phyloP scores from a whole-genome alignment of 1,140 invertebrate species.

The Drosophila arawakana region DNA sequence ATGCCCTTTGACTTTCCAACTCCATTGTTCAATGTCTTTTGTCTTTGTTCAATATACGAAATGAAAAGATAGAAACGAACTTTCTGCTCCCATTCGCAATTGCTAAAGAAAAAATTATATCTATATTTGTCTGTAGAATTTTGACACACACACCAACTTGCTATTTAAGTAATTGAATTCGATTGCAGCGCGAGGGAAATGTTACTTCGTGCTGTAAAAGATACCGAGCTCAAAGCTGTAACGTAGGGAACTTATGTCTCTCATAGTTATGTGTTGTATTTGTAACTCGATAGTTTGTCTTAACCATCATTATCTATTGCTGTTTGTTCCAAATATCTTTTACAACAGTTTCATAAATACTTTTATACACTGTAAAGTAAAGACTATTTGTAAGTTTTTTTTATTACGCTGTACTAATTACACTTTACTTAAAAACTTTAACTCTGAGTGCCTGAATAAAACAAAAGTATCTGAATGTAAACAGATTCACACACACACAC shows the following conservation, averaged over 20 bases:
- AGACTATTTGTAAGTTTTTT: too few relatives aligned
- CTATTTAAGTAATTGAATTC: conserved; percentile 71
- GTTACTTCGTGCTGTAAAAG: conserved; percentile 2
- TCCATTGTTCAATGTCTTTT: conserved; percentile 41
- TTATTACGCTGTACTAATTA: conserved; percentile 71
- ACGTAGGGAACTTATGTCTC: background rate
- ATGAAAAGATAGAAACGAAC: background rate
- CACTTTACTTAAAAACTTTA: conserved; percentile 68
- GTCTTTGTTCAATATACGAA: conserved; percentile 33
- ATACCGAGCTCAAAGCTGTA: background rate
- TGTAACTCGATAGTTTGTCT: background rate
- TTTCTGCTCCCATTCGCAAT: background rate
- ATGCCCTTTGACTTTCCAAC: conserved; percentile 59
- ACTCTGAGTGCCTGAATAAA: conserved; percentile 66
- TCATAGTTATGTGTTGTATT: background rate
- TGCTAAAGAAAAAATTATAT: conserved; percentile 6
- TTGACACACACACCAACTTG: conserved; percentile 32
- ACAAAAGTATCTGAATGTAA: conserved; percentile 71
- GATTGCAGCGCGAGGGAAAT: conserved; percentile 46
- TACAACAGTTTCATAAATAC: too few relatives aligned
- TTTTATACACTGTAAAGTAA: too few relatives aligned
- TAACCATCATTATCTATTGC: background rate
- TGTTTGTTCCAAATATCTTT: background rate
- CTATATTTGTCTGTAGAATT: conserved; percentile 28
- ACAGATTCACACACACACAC: conserved; percentile 46